Evolutionary conservation across 2,113 vertebrate species (phyloP).

Genomic region (Onychorhynchus coronatus): DNA sequence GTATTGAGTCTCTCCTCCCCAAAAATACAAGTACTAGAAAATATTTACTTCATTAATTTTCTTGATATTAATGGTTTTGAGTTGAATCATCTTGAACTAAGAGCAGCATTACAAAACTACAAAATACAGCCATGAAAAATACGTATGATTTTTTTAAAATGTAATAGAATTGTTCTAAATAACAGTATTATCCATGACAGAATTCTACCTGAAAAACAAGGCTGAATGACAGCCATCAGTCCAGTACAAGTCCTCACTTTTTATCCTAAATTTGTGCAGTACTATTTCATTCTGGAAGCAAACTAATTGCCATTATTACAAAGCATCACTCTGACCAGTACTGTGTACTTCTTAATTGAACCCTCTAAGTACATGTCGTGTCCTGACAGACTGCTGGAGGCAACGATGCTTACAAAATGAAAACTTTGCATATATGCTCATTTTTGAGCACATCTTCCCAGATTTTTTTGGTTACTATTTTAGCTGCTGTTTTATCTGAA

Average conservation of each 20-base stretch:
- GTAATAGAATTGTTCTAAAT: background rate
- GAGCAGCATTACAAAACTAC: background rate
- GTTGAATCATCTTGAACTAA: background rate
- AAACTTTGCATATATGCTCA: background rate
- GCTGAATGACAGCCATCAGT: background rate
- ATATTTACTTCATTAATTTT: background rate
- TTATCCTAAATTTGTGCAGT: background rate
- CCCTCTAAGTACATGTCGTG: background rate
- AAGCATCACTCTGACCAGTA: background rate
- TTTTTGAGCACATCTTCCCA: background rate
- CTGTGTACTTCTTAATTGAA: background rate
- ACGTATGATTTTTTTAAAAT: background rate
- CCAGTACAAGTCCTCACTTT: background rate
- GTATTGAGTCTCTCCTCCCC: background rate
- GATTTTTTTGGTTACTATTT: background rate
- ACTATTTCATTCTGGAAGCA: background rate
- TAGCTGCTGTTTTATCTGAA: background rate
- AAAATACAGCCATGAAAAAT: background rate
- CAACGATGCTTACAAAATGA: background rate
- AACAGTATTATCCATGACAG: background rate
- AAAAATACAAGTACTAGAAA: background rate
- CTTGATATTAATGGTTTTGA: background rate
- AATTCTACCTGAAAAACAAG: background rate
- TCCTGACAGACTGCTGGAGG: background rate
- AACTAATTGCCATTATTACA: background rate